phyloP scores from a whole-genome alignment of 2,888 invertebrate species.

The Drosophila monieri region DNA sequence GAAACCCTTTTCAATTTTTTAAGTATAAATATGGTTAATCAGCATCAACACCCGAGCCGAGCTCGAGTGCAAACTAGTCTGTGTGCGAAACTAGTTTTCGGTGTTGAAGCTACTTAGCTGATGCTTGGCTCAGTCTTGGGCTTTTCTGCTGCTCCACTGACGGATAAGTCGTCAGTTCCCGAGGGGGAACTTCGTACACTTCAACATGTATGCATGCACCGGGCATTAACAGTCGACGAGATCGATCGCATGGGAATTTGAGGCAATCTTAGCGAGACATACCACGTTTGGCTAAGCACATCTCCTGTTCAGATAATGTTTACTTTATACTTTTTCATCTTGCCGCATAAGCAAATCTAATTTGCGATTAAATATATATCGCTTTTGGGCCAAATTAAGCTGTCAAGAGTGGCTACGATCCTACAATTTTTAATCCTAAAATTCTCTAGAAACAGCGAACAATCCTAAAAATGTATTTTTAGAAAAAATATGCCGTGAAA shows the following conservation, averaged over 20 bases:
- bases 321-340: slow-evolving; percentile 32
- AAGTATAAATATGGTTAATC: slow-evolving; percentile 43
- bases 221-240: slow-evolving; percentile 26
- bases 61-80: slow-evolving; percentile 42
- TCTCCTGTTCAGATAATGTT: slow-evolving; percentile 31
- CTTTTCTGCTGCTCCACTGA: slow-evolving; percentile 27
- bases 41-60: slow-evolving; percentile 38
- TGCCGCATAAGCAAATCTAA: slow-evolving; percentile 14
- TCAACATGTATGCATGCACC: slow-evolving; percentile 36
- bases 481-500: slow-evolving; percentile 8
- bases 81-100: slow-evolving; percentile 41
- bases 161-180: slow-evolving; percentile 26
- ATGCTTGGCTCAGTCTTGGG: slow-evolving; percentile 31
- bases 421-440: not conserved
- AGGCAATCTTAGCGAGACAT: slow-evolving; percentile 32
- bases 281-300: slow-evolving; percentile 18
- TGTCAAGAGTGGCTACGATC: not conserved
- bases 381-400: slow-evolving; percentile 1
- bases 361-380: slow-evolving; percentile 2
- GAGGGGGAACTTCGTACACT: slow-evolving; percentile 22
- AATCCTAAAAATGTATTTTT: not conserved
- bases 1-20: slow-evolving; percentile 43
- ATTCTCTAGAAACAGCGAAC: not conserved
- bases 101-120: slow-evolving; percentile 39
- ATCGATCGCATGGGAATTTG: slow-evolving; percentile 40